Conservation (phyloP, 2,888 invertebrate species). For the Drosophila anomelani region DNA sequence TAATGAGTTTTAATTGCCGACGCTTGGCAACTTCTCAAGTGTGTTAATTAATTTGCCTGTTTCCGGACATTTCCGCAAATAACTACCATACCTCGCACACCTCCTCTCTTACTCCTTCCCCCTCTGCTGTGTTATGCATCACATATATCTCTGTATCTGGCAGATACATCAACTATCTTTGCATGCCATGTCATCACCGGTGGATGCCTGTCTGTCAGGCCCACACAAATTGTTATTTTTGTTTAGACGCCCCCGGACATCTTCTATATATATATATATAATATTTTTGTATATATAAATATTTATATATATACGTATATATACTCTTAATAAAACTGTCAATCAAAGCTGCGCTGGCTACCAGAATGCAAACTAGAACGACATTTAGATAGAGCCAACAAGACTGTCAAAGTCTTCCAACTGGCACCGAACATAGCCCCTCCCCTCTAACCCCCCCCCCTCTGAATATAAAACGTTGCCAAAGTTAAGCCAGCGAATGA, state of each 20-base stretch:
- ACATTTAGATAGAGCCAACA: conserved; percentile 47
- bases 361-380: conserved; percentile 32
- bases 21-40: conserved; percentile 55
- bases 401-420: conserved; percentile 41
- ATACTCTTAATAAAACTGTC: conserved; percentile 68
- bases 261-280: not conserved
- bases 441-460: not conserved
- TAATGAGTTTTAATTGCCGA: conserved; percentile 78
- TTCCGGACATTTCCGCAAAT: conserved; percentile 34
- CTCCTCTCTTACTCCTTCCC: no score
- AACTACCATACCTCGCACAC: not conserved
- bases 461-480: conserved; percentile 14
- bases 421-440: conserved; percentile 25
- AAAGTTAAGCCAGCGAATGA: conserved; percentile 13
- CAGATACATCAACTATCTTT: conserved; percentile 49
- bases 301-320: conserved; percentile 11
- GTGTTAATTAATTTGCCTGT: conserved; percentile 50
- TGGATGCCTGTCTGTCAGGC: conserved; percentile 39
- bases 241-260: conserved; percentile 6
- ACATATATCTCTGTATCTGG: conserved; percentile 31
- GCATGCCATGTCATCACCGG: conserved; percentile 48
- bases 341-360: conserved; percentile 53
- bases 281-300: conserved; percentile 1
- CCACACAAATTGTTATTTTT: conserved; percentile 45
- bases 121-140: not conserved